A percentile compares a stretch with the other conserved stretches of the same genome.
These are phyloP conservation scores for Amphiduros pacificus DNA, from an alignment of 2,888 invertebrate genomes.

Conservation along the genomic window DNA sequence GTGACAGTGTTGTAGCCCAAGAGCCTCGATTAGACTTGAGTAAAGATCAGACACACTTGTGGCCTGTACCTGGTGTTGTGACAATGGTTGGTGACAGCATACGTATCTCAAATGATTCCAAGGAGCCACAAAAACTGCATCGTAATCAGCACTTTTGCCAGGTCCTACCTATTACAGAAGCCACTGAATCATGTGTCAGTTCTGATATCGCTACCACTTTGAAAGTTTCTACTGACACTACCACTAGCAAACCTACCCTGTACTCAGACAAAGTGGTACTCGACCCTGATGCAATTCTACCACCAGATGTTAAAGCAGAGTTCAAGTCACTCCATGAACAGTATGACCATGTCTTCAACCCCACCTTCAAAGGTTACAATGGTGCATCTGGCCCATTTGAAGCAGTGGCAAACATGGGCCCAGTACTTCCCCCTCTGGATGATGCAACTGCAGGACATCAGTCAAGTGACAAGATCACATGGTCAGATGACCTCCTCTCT, in stretches of 20 bases:
- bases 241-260: too few species aligned
- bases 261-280: slow-evolving; percentile 14
- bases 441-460: not conserved
- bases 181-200: too few species aligned
- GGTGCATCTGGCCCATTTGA: not conserved
- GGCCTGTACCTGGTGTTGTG: too few species aligned
- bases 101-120: too few species aligned
- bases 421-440: slow-evolving; percentile 5
- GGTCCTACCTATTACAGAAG: too few species aligned
- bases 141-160: too few species aligned
- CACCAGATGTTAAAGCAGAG: not conserved
- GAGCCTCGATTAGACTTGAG: not conserved
- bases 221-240: too few species aligned
- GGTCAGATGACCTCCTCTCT: not conserved
- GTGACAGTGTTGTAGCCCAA: not conserved
- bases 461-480: not conserved
- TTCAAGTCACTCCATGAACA: not conserved
- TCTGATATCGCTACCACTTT: too few species aligned
- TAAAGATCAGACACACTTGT: too few species aligned
- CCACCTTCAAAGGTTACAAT: slow-evolving; percentile 1
- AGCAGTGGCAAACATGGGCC: slow-evolving; percentile 9
- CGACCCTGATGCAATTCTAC: slow-evolving; percentile 22
- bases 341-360: slow-evolving; percentile 8
- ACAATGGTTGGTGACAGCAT: too few species aligned
- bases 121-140: too few species aligned